Percentiles rank a stretch among this genome's conserved stretches.
Evolutionary conservation across 2,888 invertebrate species (phyloP).

Genomic region (Pyralis farinalis): DNA sequence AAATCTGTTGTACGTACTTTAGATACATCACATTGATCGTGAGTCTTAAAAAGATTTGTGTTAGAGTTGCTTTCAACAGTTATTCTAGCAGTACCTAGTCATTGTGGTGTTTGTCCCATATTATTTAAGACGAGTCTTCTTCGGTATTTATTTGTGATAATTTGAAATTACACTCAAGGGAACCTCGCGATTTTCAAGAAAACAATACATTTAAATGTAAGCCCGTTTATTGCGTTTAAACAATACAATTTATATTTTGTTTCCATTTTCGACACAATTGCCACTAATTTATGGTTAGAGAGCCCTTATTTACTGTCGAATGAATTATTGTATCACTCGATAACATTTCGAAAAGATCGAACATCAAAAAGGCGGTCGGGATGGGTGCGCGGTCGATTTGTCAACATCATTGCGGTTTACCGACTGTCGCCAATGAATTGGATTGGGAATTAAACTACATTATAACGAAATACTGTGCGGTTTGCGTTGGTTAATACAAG

Average conservation of each 20-base stretch:
- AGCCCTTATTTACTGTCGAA: constrained; percentile 31
- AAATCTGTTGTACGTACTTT: not conserved
- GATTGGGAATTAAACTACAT: constrained; percentile 52
- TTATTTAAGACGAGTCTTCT: no score
- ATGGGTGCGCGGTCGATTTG: constrained; percentile 60
- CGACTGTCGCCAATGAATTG: constrained; percentile 62
- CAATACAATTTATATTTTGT: constrained; percentile 5
- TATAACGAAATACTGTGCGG: constrained; percentile 27
- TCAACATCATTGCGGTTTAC: constrained; percentile 70
- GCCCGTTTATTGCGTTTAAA: not conserved
- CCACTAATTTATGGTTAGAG: constrained; percentile 20
- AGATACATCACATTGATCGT: no score
- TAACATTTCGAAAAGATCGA: constrained; percentile 58
- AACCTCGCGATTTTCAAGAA: no score
- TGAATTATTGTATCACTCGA: constrained; percentile 54
- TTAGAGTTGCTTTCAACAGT: no score
- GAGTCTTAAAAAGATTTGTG: no score
- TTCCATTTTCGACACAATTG: not conserved
- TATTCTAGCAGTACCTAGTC: no score
- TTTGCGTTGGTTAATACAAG: constrained; percentile 9
- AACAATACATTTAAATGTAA: not conserved
- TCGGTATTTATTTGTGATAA: no score
- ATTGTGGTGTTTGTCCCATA: no score
- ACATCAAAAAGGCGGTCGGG: constrained; percentile 70
- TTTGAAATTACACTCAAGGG: no score